Base-by-base conservation (phyloP, 1,140 invertebrate genomes). In the Melanaphis sacchari region DNA sequence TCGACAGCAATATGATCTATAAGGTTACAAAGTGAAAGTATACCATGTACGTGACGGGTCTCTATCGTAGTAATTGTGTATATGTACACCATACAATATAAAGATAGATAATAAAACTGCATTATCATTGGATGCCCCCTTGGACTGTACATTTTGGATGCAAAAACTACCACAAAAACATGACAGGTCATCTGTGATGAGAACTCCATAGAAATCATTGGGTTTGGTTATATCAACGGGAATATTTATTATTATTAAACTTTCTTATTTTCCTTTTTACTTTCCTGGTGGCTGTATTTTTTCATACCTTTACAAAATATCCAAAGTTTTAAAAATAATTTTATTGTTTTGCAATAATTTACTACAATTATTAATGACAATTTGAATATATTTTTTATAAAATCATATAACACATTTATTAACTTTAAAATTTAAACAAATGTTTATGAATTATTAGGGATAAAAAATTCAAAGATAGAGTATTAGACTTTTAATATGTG, bases 21-120 rank as follows among this genome's bases (percentile, higher is more conserved):
- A 91, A 91, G 90, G 90, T 91, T 91, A 91, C 91, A 49, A 92
- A 92, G 91, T 82, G 91, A 92, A 92, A 92, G 91, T 92, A 81
- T 49, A 92, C 15, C 90, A 43, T 40, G 40, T 91, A 91, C 54
- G 90, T 91, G 90, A 91, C 89, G 89, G 90, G 90, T 91, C 90
- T 91, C 59, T 24, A 46, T 59, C 89, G 26, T 6, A 54, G n/a
- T 90, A 59, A 54, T 54, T 90, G 89, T 59, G 54, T 31, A 38
- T 91, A 38, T 91, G 36, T 76, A 36, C 40, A 81, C 18, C 36
- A 31, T 66, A 91, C 40, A 7, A 31, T 26, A 43, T 26, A 22
- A n/a, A 81, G 9, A 49, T n/a, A 81, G 9, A 49, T n/a, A 92
- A 46, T 46, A 38, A 81, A 92, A 91, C 90, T 41, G 76, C 91